Conservation (phyloP, 2,888 invertebrate species). For the Lochmaea capreae region DNA sequence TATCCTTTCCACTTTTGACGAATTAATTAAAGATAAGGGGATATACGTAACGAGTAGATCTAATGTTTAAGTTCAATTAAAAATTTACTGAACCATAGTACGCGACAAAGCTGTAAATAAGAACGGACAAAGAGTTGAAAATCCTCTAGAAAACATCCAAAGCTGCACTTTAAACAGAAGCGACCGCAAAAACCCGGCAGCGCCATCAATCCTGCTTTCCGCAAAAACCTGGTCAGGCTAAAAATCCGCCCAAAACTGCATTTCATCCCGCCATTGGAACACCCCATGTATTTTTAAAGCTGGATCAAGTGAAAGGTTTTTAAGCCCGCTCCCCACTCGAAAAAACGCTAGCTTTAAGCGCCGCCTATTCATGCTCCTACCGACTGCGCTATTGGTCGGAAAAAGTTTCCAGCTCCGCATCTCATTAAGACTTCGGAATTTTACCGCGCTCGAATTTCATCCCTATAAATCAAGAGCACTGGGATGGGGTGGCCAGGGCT, state of each 20-base stretch:
- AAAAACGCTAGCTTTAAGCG: slow-evolving; percentile 56
- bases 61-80: slow-evolving; percentile 49
- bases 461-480: slow-evolving; percentile 63
- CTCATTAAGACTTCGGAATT: slow-evolving; percentile 66
- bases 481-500: slow-evolving; percentile 47
- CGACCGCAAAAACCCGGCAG: slow-evolving; percentile 58
- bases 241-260: slow-evolving; percentile 63
- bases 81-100: slow-evolving; percentile 50
- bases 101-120: slow-evolving; percentile 57
- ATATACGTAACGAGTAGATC: slow-evolving; percentile 29
- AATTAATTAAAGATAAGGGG: slow-evolving; percentile 32
- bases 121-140: slow-evolving; percentile 58
- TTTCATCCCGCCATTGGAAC: slow-evolving; percentile 65
- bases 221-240: slow-evolving; percentile 55
- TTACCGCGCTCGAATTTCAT: slow-evolving; percentile 63
- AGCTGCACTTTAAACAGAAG: slow-evolving; percentile 61
- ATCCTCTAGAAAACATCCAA: slow-evolving; percentile 60
- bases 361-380: slow-evolving; percentile 57
- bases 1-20: slow-evolving; percentile 5
- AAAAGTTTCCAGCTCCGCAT: slow-evolving; percentile 65
- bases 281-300: slow-evolving; percentile 65
- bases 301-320: slow-evolving; percentile 62
- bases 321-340: slow-evolving; percentile 61
- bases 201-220: slow-evolving; percentile 62
- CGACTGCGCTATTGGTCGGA: slow-evolving; percentile 61